These are phyloP conservation scores for Trissolcus brochymenae DNA, from an alignment of 2,888 invertebrate species.

Conservation along the genomic window DNA sequence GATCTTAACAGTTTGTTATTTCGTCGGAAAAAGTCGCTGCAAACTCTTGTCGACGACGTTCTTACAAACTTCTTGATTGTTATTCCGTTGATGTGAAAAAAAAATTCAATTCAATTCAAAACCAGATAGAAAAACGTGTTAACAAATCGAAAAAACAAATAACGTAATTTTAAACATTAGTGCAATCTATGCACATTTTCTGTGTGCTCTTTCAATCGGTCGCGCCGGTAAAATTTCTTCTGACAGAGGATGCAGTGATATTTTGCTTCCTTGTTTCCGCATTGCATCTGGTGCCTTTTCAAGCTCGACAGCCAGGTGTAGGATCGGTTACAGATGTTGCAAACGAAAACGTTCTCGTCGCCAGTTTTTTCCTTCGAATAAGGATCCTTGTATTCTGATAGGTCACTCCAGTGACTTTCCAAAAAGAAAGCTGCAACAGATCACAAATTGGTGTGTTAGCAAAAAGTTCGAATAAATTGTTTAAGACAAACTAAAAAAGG, in stretches of 20 bases:
- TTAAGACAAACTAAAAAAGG: not conserved
- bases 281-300: conserved; percentile 70
- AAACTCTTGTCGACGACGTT: too few species aligned
- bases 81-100: too few species aligned
- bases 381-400: conserved; percentile 37
- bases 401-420: conserved; percentile 34
- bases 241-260: conserved; percentile 87
- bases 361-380: conserved; percentile 31
- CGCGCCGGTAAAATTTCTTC: conserved; percentile 64
- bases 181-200: conserved; percentile 51
- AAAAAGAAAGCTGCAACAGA: conserved; percentile 52
- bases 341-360: conserved; percentile 70
- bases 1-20: too few species aligned
- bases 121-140: too few species aligned
- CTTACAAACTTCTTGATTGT: too few species aligned
- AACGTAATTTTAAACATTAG: not conserved
- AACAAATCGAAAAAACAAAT: too few species aligned
- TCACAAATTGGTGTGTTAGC: conserved; percentile 20
- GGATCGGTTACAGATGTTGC: conserved; percentile 67
- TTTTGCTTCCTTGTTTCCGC: conserved; percentile 83
- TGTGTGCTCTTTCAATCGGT: conserved; percentile 61
- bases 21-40: too few species aligned
- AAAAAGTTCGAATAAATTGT: conserved; percentile 11
- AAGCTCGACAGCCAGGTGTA: conserved; percentile 74
- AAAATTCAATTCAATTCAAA: too few species aligned